Evolutionary conservation across 2,113 vertebrate species (phyloP), one percentile per base, ranked within the genome.

Genomic region (Monopterus albus): DNA sequence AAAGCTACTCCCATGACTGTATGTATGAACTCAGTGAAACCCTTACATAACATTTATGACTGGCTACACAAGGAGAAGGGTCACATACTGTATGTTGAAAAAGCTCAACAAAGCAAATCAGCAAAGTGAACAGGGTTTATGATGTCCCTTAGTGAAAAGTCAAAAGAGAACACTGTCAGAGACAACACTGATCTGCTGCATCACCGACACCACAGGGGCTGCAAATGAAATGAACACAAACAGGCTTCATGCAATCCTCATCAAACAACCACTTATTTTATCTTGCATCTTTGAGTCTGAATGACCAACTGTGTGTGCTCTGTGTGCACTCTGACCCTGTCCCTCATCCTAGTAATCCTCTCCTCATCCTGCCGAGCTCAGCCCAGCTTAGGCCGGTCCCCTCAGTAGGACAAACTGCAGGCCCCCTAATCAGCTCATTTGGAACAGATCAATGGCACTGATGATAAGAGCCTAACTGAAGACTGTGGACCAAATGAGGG

Each of bases 351-450:
- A 14, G 7, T 58, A 52, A 69, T 66, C 67, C 75, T 72, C 58
- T 52, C 56, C 52, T 46, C 53, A 53, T 56, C 81, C 67, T 65
- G 79, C 83, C 36, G 39, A 55, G 67, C 72, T 77, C 58, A 66
- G 61, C 63, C 26, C n/a, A 18, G 78, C 79, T 79, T 67, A 81
- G 74, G 51, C 64, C 58, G 2, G 55, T 66, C 81, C 75, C 76
- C 88, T 89, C 87, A 78, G 74, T 70, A 57, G 80, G 87, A 93
- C 89, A 89, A 90, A 91, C 80, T 85, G 68, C 83, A 89, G 77
- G 49, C 76, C 83, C 67, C 81, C 86, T 90, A 92, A 93, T 93
- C 88, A 91, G 89, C 83, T 91, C 88, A 91, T 90, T 91, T 88
- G 31, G 79, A 75, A 53, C 76, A 90, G 88, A 91, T 92, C 91